Evolutionary conservation across 1,140 invertebrate genomes (phyloP), one percentile per base, ranked within the genome.

Genomic region (Armadillidium nasatum): DNA sequence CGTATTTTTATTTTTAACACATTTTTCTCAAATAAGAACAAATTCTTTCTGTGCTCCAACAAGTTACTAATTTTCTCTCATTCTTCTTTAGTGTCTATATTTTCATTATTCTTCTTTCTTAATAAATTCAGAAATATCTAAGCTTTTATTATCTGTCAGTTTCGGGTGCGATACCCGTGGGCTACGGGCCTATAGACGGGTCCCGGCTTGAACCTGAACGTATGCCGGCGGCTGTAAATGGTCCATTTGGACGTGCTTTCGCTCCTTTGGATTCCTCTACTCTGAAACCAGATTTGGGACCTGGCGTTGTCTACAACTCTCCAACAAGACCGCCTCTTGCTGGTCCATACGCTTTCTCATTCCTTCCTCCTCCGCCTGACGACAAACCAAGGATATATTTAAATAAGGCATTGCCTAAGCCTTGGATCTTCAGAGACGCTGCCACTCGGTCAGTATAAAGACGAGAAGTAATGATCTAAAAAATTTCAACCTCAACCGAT

Each of bases 281-380:
- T 76, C 83, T 88, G 83, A 88, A 89, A 84, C 88, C 87, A 7
- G 88, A 89, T 81, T 82, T 87, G 71, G 88, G 88, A 44, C 87
- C 87, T 22, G 84, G 86, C 10, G 75, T 84, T n/a, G 82, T 73
- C 33, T 83, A 81, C 72, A 78, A 80, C 46, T 87, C 89, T 44
- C 91, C 89, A 78, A 93, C 92, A 3, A 86, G 93, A 81, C 91
- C 93, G 44, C 92, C 93, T 11, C 86, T 91, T 80, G 93, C 92
- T 74, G 94, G 94, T 68, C 93, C 93, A 76, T 95, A 94, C 84
- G 94, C 94, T 71, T 95, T 95, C 87, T 94, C 93, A 83, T 88
- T 92, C 76, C 90, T 94, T 73, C 93, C 93, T 23, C 87, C 89
- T 78, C 91, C 92, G 60, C 90, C 91, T 76, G 91, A 91, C 84